These are phyloP conservation scores for Microcebus ravelobensis DNA, from an alignment of 2,113 vertebrate genomes.

Conservation along the genomic window DNA sequence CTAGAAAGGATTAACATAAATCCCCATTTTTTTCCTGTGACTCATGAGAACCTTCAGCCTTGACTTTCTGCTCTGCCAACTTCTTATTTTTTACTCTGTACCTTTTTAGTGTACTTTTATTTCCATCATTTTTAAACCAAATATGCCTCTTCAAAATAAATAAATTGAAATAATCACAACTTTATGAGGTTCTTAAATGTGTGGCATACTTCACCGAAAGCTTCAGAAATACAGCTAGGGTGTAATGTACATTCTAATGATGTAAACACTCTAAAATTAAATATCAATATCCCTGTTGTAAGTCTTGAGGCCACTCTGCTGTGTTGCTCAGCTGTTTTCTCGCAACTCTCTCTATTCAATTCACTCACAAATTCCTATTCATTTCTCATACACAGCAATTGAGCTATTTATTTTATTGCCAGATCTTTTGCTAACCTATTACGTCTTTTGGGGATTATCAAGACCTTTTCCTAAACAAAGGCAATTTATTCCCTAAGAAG, in stretches of 20 bases:
- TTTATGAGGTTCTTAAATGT: neutral
- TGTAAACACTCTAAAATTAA: neutral
- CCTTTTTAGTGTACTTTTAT: neutral
- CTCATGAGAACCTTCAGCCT: neutral
- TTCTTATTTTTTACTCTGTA: neutral
- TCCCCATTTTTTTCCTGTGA: neutral
- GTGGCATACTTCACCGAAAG: neutral
- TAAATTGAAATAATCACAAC: neutral
- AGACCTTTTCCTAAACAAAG: neutral
- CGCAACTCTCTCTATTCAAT: neutral
- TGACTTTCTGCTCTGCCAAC: neutral
- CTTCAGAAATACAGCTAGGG: neutral
- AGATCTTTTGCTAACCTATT: neutral
- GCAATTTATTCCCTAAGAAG: neutral
- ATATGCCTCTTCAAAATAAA: neutral
- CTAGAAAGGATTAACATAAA: neutral
- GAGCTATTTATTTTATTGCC: neutral
- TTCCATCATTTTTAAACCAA: neutral
- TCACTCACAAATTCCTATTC: neutral
- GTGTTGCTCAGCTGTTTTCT: neutral
- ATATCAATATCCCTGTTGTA: neutral
- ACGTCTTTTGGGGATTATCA: neutral
- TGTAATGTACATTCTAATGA: neutral
- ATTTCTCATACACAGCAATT: neutral
- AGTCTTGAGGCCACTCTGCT: neutral